A percentile compares a stretch with the other conserved stretches of the same genome.
Evolutionary conservation across 2,888 invertebrate genomes (phyloP).

Genomic region (Escarpia spicata): DNA sequence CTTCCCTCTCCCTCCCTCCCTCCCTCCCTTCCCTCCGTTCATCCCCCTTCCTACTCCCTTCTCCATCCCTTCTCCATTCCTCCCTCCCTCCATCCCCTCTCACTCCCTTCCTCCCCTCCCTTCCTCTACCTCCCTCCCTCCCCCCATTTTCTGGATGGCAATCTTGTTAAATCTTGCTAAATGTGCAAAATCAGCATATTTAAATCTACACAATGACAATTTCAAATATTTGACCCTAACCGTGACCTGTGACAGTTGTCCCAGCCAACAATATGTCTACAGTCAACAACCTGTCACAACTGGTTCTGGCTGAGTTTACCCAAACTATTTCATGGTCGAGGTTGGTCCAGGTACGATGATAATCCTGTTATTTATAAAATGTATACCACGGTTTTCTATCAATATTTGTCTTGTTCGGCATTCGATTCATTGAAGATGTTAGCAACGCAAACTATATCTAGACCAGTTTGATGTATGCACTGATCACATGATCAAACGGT

Average conservation of each 20-base stretch:
- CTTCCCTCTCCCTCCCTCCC: not conserved
- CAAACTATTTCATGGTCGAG: not conserved
- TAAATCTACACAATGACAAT: no score
- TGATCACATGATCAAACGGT: not conserved
- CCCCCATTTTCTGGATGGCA: no score
- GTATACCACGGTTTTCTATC: not conserved
- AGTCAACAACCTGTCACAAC: not conserved
- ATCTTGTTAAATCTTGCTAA: no score
- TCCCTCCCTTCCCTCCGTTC: no score
- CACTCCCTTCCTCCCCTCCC: no score
- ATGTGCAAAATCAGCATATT: no score
- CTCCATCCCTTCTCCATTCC: no score
- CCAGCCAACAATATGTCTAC: not conserved
- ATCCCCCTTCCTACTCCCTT: no score
- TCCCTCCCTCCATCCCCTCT: no score
- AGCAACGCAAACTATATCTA: not conserved
- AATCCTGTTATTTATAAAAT: slow-evolving; percentile 12
- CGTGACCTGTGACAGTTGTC: not conserved
- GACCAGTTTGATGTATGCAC: not conserved
- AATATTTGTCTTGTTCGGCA: not conserved
- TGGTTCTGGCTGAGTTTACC: not conserved
- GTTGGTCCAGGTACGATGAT: not conserved
- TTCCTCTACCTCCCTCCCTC: not conserved
- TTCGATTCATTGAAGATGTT: not conserved
- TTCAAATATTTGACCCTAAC: no score